Conservation (phyloP, 1,140 invertebrate genomes). For the Psilanteris sp. region DNA sequence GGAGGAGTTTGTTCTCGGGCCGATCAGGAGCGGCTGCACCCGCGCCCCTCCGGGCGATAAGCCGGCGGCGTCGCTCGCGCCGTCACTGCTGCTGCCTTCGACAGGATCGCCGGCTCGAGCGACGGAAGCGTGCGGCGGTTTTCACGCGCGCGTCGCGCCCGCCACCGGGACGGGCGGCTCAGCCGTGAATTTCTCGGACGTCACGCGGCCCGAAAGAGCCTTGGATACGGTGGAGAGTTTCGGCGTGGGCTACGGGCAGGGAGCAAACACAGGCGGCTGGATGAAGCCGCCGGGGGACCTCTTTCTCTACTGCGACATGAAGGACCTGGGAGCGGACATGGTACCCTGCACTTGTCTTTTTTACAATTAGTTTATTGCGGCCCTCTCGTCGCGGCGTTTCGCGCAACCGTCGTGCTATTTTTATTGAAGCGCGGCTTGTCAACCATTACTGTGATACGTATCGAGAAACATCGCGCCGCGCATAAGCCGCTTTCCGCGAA, state of each 20-base stretch:
- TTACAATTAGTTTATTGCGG: background rate
- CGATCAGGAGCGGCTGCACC: too few species aligned
- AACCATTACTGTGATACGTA: too few species aligned
- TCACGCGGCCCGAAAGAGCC: conserved; percentile 73
- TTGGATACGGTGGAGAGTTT: conserved; percentile 81
- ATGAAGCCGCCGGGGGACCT: conserved; percentile 86
- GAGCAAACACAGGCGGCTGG: conserved; percentile 77
- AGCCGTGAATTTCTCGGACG: conserved; percentile 74
- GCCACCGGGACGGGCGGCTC: conserved; percentile 67
- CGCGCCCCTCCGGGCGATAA: too few species aligned
- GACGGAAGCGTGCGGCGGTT: conserved; percentile 51
- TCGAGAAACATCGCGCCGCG: too few species aligned
- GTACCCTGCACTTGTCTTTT: conserved; percentile 74
- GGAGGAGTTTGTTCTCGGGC: too few species aligned
- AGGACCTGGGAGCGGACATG: conserved; percentile 88
- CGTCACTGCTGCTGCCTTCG: too few species aligned
- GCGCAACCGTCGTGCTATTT: too few species aligned
- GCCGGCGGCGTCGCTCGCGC: too few species aligned
- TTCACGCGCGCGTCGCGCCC: conserved; percentile 63
- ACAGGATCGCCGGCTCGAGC: too few species aligned
- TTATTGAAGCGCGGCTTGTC: too few species aligned
- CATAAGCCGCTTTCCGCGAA: too few species aligned
- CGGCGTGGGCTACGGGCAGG: conserved; percentile 75
- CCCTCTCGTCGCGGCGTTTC: too few species aligned
- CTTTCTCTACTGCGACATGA: conserved; percentile 86